A percentile compares a stretch with the other conserved stretches of the same genome.
phyloP scores from a whole-genome alignment of 2,797 vertebrate species.

The Diplodus sargus region DNA sequence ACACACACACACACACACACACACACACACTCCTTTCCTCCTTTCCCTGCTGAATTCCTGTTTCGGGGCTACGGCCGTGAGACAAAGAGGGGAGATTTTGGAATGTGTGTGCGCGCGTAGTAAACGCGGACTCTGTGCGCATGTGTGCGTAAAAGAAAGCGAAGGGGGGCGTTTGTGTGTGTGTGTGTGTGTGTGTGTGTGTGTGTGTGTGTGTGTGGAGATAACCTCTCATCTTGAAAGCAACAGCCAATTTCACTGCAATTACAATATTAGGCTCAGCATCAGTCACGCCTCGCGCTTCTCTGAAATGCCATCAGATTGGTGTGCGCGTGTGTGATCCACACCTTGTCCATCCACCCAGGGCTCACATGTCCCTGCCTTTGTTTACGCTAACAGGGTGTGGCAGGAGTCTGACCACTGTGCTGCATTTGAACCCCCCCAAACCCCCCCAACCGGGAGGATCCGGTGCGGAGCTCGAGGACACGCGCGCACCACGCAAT shows the following conservation, averaged over 20 bases:
- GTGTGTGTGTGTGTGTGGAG: background rate
- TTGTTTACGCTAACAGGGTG: constrained; percentile 76
- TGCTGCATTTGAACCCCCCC: constrained; percentile 47
- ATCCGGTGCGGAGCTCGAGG: constrained; percentile 7
- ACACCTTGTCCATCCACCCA: too few species aligned
- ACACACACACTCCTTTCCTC: constrained; percentile 41
- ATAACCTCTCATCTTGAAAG: constrained; percentile 41
- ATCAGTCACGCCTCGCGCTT: constrained; percentile 14
- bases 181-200: too few species aligned
- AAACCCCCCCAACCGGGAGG: background rate
- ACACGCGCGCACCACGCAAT: constrained; percentile 11
- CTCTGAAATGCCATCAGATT: background rate
- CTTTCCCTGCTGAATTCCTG: constrained; percentile 70
- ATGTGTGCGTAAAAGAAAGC: constrained; percentile 64
- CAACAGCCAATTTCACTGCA: constrained; percentile 26
- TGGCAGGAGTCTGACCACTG: constrained; percentile 68
- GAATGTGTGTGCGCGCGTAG: constrained; percentile 38
- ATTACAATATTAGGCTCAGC: constrained; percentile 25
- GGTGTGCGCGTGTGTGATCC: background rate
- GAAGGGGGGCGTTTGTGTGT: constrained; percentile 25
- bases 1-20: constrained; percentile 53
- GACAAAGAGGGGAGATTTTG: constrained; percentile 72
- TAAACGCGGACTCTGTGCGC: constrained; percentile 37
- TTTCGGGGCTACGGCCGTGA: constrained; percentile 69
- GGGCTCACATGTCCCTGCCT: constrained; percentile 39